Conservation (phyloP, 2,113 vertebrate species). For the Chaetodon trifascialis region DNA sequence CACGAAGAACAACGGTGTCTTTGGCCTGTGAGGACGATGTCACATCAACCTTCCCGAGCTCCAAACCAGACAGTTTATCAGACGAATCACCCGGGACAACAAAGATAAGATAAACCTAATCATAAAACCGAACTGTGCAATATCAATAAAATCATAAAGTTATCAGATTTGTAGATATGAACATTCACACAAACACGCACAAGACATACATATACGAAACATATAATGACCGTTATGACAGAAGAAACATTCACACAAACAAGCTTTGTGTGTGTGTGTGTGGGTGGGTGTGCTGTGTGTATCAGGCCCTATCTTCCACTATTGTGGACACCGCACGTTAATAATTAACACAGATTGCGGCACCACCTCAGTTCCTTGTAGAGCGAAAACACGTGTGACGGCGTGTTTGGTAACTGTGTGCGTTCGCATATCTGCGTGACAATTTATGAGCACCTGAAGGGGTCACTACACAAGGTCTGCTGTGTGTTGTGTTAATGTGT, state of each 20-base stretch:
- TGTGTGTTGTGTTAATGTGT: constrained; percentile 14
- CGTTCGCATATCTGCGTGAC: constrained; percentile 52
- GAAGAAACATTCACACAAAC: background rate
- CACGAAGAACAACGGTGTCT: background rate
- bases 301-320: background rate
- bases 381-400: constrained; percentile 37
- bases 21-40: background rate
- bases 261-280: background rate
- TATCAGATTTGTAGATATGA: constrained; percentile 7
- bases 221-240: background rate
- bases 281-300: constrained; percentile 1
- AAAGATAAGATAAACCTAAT: constrained; percentile 55
- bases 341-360: constrained; percentile 62
- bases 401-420: constrained; percentile 20
- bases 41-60: background rate
- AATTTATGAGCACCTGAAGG: constrained; percentile 43
- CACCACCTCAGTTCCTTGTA: background rate
- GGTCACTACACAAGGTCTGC: constrained; percentile 35
- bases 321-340: constrained; percentile 44
- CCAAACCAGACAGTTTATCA: constrained; percentile 39
- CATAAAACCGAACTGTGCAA: constrained; percentile 5
- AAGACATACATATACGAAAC: background rate
- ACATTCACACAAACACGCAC: background rate
- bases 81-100: background rate
- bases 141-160: constrained; percentile 63